These are phyloP conservation scores for Stomorhina lunata DNA, from an alignment of 2,888 invertebrate species.

Conservation along the genomic window DNA sequence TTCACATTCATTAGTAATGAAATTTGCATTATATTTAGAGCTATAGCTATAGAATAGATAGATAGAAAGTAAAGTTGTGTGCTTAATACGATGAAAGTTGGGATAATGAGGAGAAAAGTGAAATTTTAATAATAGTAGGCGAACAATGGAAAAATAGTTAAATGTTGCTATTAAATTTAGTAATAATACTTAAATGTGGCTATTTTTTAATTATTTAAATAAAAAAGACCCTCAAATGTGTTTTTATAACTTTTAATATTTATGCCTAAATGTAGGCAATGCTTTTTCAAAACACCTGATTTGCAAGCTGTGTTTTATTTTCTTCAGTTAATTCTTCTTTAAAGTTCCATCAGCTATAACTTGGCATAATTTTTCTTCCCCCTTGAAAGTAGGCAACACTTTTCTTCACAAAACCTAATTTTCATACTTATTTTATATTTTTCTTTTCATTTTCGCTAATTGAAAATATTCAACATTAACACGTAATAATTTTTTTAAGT, in stretches of 20 bases:
- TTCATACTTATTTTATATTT: neutral
- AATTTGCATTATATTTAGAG: too few relatives aligned
- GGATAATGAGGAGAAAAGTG: neutral
- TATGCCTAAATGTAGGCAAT: too few relatives aligned
- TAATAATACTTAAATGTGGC: too few relatives aligned
- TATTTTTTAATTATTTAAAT: too few relatives aligned
- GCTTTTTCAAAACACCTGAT: too few relatives aligned
- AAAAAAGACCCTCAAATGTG: too few relatives aligned
- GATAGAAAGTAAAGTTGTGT: neutral
- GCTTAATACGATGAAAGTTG: neutral
- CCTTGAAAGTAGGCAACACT: neutral
- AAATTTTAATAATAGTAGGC: neutral
- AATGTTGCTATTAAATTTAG: neutral
- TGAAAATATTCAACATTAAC: slow-evolving; percentile 53
- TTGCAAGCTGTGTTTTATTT: too few relatives aligned
- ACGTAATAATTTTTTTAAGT: slow-evolving; percentile 41
- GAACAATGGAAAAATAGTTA: neutral
- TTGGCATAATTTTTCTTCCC: too few relatives aligned
- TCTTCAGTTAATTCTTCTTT: too few relatives aligned
- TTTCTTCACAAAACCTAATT: neutral
- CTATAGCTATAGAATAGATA: too few relatives aligned
- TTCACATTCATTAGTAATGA: neutral
- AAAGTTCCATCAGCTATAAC: too few relatives aligned
- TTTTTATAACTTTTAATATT: too few relatives aligned
- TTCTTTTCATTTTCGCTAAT: slow-evolving; percentile 14